Evolutionary conservation across 2,888 invertebrate species (phyloP), one percentile per base, ranked within the genome.

Genomic region (Trisateles emortualis): DNA sequence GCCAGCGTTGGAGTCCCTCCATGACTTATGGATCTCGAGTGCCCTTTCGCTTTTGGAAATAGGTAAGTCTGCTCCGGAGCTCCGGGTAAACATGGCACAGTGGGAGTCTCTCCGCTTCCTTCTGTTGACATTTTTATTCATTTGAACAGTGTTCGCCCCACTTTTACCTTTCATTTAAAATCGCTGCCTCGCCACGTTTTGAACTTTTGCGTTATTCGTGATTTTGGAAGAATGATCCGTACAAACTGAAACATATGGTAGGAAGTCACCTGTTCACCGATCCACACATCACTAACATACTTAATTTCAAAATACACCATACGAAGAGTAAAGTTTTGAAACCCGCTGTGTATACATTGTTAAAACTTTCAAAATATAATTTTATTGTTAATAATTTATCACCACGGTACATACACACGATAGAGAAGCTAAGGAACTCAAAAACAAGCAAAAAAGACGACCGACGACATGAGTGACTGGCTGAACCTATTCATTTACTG

Each of bases 1-100:
- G 84, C 83, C 74, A 87, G 86, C 83, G 82, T 93, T 60, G 88
- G 90, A 53, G 92, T 92, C 55, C 97, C 97, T 47, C 97, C 97
- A 93, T 97, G 97, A 85, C 97, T 97, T 70, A 97, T 95, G 72
- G 97, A 97, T 61, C 97, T 94, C 61, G 95, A 95, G 86, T 97
- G 97, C 14, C 95, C 95, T 75, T 93, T 93, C 71, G 85, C 87
- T 78, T 92, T 92, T 58, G 93, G 93, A 79, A 93, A 93, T 60
- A 93, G 78, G 66, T 93, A 93, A 13, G 92, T 93, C 76, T 93
- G 93, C 74, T 93, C 93, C 60, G 93, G 93, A 70, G 88, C 93
- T 68, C 92, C 92, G 64, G 90, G 90, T 77, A 91, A 84, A 84
- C 88, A 91, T 81, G 88, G 90, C 77, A 87, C 87, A 63, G 82